phyloP scores from a whole-genome alignment of 2,888 invertebrate genomes.

The Epinotia ramella region DNA sequence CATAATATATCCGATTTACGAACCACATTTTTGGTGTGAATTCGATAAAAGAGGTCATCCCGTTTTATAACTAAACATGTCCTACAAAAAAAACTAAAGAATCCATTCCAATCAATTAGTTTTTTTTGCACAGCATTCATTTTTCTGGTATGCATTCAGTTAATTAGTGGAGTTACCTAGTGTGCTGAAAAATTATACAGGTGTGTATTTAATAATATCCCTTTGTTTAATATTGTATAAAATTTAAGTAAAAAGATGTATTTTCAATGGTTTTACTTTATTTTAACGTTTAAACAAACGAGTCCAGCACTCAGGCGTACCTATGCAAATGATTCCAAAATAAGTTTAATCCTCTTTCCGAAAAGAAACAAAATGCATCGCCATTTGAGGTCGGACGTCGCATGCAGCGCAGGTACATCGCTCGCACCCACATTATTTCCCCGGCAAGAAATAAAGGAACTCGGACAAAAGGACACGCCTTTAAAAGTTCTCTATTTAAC shows the following conservation, averaged over 20 bases:
- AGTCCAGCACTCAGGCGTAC: constrained; percentile 24
- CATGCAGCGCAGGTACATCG: constrained; percentile 26
- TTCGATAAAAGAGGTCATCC: too few relatives aligned
- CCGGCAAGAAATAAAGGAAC: constrained; percentile 47
- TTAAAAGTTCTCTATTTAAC: constrained; percentile 80
- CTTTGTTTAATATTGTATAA: too few relatives aligned
- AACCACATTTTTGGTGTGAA: too few relatives aligned
- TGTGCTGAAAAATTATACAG: too few relatives aligned
- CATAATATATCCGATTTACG: too few relatives aligned
- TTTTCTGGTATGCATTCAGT: too few relatives aligned
- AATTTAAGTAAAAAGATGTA: neutral
- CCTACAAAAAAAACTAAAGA: too few relatives aligned
- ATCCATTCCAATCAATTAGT: too few relatives aligned
- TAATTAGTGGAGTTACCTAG: too few relatives aligned
- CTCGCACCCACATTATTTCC: constrained; percentile 61
- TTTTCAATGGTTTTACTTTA: constrained; percentile 3
- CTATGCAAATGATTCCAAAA: constrained; percentile 45
- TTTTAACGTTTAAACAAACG: constrained; percentile 23
- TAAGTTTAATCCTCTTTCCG: constrained; percentile 40
- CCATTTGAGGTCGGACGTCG: constrained; percentile 43
- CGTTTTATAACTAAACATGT: too few relatives aligned
- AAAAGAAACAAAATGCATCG: constrained; percentile 44
- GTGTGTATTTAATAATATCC: too few relatives aligned
- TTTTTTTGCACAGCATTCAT: too few relatives aligned
- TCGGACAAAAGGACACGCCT: constrained; percentile 73